These are phyloP conservation scores for Drosophila mimica DNA, from an alignment of 2,888 invertebrate genomes.

Conservation along the genomic window DNA sequence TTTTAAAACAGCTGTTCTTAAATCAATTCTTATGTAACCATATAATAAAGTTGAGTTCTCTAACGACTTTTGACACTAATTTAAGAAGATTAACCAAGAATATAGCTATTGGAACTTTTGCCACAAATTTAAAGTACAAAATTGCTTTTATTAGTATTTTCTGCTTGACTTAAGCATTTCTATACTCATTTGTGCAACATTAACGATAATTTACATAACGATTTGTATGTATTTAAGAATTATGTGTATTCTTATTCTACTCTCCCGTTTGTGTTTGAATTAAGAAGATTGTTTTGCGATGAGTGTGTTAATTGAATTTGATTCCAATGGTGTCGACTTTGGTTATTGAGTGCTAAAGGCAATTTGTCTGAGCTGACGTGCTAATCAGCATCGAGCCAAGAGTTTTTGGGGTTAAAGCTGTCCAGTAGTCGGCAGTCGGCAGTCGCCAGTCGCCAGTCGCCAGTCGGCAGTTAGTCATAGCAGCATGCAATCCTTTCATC, in stretches of 20 bases:
- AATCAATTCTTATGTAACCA: neutral
- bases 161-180: neutral
- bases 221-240: neutral
- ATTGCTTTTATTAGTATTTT: neutral
- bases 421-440: conserved; percentile 5
- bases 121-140: neutral
- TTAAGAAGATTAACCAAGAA: neutral
- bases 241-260: neutral
- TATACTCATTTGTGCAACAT: neutral
- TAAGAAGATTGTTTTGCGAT: neutral
- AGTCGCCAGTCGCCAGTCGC: too few relatives aligned
- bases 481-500: conserved; percentile 51
- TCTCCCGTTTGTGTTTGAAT: neutral
- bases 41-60: neutral
- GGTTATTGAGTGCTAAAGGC: conserved; percentile 58
- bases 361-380: conserved; percentile 67
- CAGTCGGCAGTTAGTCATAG: neutral
- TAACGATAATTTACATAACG: neutral
- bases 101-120: neutral
- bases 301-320: conserved; percentile 61
- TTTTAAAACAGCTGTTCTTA: neutral
- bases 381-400: conserved; percentile 61
- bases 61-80: neutral
- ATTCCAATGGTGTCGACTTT: conserved; percentile 32
- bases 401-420: conserved; percentile 15